Evolutionary conservation across 2,113 vertebrate species (phyloP).

Genomic region (Megaptera novaeangliae): DNA sequence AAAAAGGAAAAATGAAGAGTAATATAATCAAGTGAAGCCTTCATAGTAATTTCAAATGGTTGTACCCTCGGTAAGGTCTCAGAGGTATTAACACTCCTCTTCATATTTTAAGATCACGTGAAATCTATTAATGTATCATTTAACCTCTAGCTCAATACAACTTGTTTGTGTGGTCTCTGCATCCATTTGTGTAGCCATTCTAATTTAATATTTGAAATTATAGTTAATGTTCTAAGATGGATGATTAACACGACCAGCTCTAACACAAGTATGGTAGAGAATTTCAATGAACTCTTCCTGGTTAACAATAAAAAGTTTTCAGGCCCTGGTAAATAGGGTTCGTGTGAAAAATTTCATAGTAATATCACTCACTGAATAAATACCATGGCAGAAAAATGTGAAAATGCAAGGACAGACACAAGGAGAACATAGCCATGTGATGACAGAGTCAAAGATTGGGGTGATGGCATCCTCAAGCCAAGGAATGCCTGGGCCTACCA

Average conservation of each 20-base stretch:
- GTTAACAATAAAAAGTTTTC: constrained; percentile 14
- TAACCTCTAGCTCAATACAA: neutral
- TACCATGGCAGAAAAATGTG: neutral
- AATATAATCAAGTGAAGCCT: neutral
- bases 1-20: neutral
- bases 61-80: neutral
- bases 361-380: constrained; percentile 8
- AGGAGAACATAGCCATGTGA: neutral
- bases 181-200: constrained; percentile 17
- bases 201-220: constrained; percentile 41
- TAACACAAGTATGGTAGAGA: neutral
- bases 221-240: constrained; percentile 23
- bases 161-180: neutral
- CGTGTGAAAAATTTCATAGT: neutral
- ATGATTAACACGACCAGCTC: constrained; percentile 20
- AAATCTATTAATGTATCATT: constrained; percentile 7
- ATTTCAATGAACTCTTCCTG: neutral
- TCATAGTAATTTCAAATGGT: neutral
- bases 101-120: neutral
- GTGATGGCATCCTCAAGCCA: neutral
- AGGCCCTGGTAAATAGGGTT: neutral
- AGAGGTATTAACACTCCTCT: neutral
- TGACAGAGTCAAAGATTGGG: neutral
- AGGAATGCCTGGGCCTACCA: neutral
- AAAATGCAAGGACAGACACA: neutral